These are phyloP conservation scores for Aphis craccivora DNA, from an alignment of 1,140 invertebrate species.

Conservation along the genomic window DNA sequence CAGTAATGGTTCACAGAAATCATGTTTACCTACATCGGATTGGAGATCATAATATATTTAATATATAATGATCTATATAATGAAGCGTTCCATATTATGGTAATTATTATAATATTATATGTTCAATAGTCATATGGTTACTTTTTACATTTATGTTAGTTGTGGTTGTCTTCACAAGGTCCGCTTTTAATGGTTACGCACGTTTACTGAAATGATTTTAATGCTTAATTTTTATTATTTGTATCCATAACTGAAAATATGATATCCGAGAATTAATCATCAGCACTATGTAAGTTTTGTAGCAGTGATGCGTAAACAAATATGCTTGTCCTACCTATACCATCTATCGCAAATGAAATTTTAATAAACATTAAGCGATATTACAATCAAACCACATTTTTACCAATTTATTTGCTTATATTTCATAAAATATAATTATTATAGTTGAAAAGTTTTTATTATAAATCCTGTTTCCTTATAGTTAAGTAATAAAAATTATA, in stretches of 20 bases:
- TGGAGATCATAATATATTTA: neutral
- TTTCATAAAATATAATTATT: neutral
- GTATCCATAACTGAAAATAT: neutral
- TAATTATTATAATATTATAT: neutral
- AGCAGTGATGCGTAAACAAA: neutral
- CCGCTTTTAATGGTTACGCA: neutral
- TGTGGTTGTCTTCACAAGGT: neutral
- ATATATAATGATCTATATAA: neutral
- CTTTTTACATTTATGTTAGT: neutral
- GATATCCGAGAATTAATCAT: neutral
- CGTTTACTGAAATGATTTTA: neutral
- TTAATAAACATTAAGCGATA: neutral
- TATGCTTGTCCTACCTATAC: neutral
- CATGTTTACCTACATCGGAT: neutral
- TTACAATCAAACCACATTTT: neutral
- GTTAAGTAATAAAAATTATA: neutral
- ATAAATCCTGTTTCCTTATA: neutral
- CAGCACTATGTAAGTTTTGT: neutral
- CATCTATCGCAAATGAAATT: neutral
- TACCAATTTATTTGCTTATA: neutral
- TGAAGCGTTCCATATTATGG: neutral
- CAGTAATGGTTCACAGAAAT: neutral
- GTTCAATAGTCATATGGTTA: neutral
- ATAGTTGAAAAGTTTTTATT: neutral
- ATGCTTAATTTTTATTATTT: neutral